Evolutionary conservation across 2,888 invertebrate genomes (phyloP).

Genomic region (Mesorhabditis belari): DNA sequence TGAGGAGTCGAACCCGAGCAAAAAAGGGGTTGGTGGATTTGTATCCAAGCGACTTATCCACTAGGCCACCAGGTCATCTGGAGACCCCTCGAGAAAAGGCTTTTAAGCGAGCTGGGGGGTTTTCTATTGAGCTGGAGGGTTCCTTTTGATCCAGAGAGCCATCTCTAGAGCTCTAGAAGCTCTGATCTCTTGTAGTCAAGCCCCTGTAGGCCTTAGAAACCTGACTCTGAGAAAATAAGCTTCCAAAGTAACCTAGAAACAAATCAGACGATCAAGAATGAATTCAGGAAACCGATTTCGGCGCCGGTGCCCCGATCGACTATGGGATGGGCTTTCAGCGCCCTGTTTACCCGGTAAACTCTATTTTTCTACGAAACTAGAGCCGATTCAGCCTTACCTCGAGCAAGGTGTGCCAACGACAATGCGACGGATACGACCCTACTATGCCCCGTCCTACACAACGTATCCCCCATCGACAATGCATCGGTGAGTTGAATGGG

Average conservation of each 20-base stretch:
- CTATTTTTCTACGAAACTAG: not conserved
- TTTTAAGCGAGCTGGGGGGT: too few species aligned
- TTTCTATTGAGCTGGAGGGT: too few species aligned
- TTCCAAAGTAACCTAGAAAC: too few species aligned
- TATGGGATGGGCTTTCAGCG: constrained; percentile 5
- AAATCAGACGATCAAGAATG: not conserved
- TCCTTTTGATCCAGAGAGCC: too few species aligned
- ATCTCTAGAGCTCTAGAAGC: too few species aligned
- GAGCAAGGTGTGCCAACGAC: constrained; percentile 16
- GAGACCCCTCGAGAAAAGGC: too few species aligned
- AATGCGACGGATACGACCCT: constrained; percentile 25
- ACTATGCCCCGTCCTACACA: constrained; percentile 44
- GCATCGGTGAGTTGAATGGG: constrained; percentile 17
- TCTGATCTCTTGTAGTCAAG: too few species aligned
- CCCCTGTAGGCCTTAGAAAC: too few species aligned
- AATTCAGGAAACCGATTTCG: constrained; percentile 35
- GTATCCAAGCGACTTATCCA: too few species aligned
- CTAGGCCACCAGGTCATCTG: not conserved
- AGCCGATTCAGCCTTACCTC: constrained; percentile 4
- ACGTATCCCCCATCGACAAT: constrained; percentile 45
- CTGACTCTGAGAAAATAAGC: too few species aligned
- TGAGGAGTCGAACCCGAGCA: too few species aligned
- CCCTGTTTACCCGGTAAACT: not conserved
- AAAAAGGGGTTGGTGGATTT: too few species aligned
- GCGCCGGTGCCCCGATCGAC: constrained; percentile 13